phyloP scores from a whole-genome alignment of 2,888 invertebrate genomes.

The Rhodophaea formosa region DNA sequence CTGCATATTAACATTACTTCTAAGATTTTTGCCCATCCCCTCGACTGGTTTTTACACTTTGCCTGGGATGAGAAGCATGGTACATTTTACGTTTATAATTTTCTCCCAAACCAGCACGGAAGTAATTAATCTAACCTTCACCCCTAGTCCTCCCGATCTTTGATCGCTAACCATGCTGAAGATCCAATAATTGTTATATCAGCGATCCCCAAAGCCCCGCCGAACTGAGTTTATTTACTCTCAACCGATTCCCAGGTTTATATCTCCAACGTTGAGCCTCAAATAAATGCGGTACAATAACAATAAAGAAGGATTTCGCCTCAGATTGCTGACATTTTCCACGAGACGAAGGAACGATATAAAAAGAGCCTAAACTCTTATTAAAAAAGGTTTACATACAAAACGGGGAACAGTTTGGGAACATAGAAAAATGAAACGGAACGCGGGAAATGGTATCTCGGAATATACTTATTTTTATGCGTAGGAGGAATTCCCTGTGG shows the following conservation, averaged over 20 bases:
- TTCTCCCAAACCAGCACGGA: background rate
- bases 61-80: no score
- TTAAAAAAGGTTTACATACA: slow-evolving; percentile 70
- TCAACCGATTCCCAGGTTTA: slow-evolving; percentile 68
- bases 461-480: slow-evolving; percentile 15
- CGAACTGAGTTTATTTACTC: slow-evolving; percentile 65
- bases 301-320: slow-evolving; percentile 74
- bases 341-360: slow-evolving; percentile 60
- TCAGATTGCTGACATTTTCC: slow-evolving; percentile 75
- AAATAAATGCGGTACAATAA: slow-evolving; percentile 74
- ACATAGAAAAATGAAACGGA: slow-evolving; percentile 34
- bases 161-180: slow-evolving; percentile 41
- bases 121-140: background rate
- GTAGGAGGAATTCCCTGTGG: background rate
- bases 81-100: no score
- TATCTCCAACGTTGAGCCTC: slow-evolving; percentile 61
- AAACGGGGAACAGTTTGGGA: slow-evolving; percentile 40
- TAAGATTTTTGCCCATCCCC: no score
- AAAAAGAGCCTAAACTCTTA: slow-evolving; percentile 63
- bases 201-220: slow-evolving; percentile 50
- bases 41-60: no score
- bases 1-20: no score
- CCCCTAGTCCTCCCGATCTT: background rate
- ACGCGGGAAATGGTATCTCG: slow-evolving; percentile 26
- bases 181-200: slow-evolving; percentile 69